Conservation (phyloP, 2,113 vertebrate genomes). For the Eclectus roratus region DNA sequence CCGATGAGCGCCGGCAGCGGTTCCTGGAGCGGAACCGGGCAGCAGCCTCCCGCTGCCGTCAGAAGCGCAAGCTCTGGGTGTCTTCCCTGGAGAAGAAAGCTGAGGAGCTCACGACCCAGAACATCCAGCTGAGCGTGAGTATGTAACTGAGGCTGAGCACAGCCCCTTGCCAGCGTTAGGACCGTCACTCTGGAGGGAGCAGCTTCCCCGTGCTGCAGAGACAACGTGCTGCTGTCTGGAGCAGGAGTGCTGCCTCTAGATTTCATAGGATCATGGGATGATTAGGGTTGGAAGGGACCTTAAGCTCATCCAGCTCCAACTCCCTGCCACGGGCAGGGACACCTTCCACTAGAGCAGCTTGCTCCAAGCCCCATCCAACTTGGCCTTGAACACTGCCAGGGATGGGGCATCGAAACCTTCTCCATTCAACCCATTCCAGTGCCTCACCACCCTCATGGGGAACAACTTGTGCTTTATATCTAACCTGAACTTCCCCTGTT, state of each 20-base stretch:
- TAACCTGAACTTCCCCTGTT: neutral
- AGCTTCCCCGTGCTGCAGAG: neutral
- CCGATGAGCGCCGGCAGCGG: constrained; percentile 92
- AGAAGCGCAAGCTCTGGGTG: constrained; percentile 96
- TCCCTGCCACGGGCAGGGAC: neutral
- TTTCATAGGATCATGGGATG: neutral
- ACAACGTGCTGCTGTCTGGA: neutral
- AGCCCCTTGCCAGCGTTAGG: neutral
- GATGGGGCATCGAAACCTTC: neutral
- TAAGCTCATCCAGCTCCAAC: neutral
- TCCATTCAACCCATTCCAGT: neutral
- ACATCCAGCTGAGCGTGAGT: constrained; percentile 94
- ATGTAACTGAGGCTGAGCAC: neutral
- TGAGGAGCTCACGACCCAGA: constrained; percentile 90
- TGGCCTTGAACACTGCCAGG: neutral
- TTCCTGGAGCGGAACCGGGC: constrained; percentile 95
- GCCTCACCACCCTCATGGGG: neutral
- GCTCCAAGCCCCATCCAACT: neutral
- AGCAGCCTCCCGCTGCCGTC: constrained; percentile 93
- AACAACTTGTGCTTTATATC: neutral
- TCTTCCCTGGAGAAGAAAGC: constrained; percentile 94
- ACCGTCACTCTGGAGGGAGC: neutral
- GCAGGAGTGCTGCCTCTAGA: neutral
- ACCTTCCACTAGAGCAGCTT: neutral
- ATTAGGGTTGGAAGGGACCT: neutral